phyloP scores from a whole-genome alignment of 92 coral and sea anemone genomes.

The Palythoa grandiflora region DNA sequence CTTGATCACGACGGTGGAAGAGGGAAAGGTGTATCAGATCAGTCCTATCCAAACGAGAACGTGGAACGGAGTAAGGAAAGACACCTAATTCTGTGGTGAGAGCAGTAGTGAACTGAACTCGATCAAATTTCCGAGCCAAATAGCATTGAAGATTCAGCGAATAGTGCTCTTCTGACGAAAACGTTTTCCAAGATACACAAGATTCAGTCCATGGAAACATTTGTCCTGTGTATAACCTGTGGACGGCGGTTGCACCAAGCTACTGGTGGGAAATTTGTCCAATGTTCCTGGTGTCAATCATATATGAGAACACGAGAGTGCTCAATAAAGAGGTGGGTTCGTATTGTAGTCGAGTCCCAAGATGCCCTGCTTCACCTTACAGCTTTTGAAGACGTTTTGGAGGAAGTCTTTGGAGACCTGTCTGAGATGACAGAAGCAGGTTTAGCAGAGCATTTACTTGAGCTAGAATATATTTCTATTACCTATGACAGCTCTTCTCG shows the following conservation, averaged over 20 bases:
- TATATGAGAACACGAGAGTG: conserved; percentile 43
- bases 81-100: conserved; percentile 44
- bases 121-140: conserved; percentile 34
- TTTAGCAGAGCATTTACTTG: conserved; percentile 41
- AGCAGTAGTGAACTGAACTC: conserved; percentile 37
- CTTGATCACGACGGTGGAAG: background rate
- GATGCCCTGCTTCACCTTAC: conserved; percentile 48
- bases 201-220: conserved; percentile 31
- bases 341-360: conserved; percentile 31
- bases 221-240: conserved; percentile 25
- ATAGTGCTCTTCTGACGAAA: conserved; percentile 21
- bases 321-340: conserved; percentile 26
- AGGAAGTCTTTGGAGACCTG: conserved; percentile 48
- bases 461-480: conserved; percentile 44
- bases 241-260: conserved; percentile 49
- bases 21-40: no score
- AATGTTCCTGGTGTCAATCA: conserved; percentile 42
- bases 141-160: conserved; percentile 31
- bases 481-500: conserved; percentile 43
- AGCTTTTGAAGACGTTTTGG: conserved; percentile 46
- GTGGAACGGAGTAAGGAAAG: conserved; percentile 30
- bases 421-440: conserved; percentile 30
- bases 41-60: conserved; percentile 16
- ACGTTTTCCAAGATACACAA: conserved; percentile 39
- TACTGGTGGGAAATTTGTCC: conserved; percentile 34